Evolutionary conservation across 30 jellyfish, hydroid and myxozoan genomes (phyloP).

Genomic region (Euphysa ruthae): DNA sequence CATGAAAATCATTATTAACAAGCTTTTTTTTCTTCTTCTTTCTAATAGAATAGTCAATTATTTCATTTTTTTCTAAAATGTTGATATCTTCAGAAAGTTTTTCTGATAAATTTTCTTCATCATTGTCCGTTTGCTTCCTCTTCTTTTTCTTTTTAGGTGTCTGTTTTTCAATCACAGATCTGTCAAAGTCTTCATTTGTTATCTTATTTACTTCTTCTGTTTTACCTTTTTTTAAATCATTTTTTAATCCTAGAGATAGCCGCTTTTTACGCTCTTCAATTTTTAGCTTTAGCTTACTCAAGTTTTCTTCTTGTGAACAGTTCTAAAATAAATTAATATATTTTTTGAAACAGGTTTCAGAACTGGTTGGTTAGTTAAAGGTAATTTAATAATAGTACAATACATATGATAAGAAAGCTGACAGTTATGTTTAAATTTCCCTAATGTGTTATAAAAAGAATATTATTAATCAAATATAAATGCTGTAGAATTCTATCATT

Average conservation of each 20-base stretch:
- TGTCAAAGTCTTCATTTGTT: neutral
- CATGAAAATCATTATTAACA: neutral
- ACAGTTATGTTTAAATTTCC: too few relatives aligned
- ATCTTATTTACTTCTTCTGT: neutral
- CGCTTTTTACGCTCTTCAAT: conserved; percentile 15
- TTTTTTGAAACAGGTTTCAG: too few relatives aligned
- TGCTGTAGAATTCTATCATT: too few relatives aligned
- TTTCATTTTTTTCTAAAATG: neutral
- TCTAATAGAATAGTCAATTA: neutral
- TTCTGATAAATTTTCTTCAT: neutral
- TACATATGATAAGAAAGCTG: too few relatives aligned
- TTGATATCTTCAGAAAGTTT: neutral
- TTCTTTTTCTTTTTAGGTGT: neutral
- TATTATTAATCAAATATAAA: too few relatives aligned
- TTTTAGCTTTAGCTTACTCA: conserved; percentile 20
- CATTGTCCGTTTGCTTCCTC: neutral
- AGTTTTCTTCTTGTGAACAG: conserved; percentile 10
- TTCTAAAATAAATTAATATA: too few relatives aligned
- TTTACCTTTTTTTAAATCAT: neutral
- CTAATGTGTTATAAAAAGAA: too few relatives aligned
- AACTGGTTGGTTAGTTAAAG: too few relatives aligned
- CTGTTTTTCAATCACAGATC: neutral
- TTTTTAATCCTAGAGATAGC: neutral
- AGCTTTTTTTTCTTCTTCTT: conserved; percentile 1
- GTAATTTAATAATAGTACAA: too few relatives aligned